These are phyloP conservation scores for Sternarchorhynchus goeldii DNA, from an alignment of 2,797 vertebrate species.

Conservation along the genomic window DNA sequence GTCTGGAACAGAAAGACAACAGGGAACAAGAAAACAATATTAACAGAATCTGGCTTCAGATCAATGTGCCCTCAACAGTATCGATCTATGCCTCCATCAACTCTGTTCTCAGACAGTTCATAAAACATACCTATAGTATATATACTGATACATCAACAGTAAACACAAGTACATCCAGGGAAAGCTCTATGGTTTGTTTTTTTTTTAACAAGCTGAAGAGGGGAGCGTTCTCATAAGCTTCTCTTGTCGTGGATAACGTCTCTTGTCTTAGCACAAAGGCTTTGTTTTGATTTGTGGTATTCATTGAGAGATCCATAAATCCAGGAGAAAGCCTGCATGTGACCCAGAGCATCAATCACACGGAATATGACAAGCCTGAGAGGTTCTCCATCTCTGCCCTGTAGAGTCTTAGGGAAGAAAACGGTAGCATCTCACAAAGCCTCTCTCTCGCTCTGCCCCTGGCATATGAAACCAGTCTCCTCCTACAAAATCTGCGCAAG, in stretches of 20 bases:
- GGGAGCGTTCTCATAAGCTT: conserved; percentile 33
- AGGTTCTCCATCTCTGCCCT: conserved; percentile 45
- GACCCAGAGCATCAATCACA: conserved; percentile 44
- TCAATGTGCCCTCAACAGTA: conserved; percentile 42
- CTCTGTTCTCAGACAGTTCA: not conserved
- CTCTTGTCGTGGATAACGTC: not conserved
- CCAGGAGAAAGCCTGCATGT: conserved; percentile 25
- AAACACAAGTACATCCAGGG: conserved; percentile 21
- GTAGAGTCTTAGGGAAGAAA: conserved; percentile 36
- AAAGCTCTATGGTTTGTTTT: conserved; percentile 1
- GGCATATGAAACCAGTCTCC: conserved; percentile 50
- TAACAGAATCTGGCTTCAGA: conserved; percentile 28
- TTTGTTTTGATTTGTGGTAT: conserved; percentile 31
- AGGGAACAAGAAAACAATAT: conserved; percentile 8
- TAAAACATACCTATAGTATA: conserved; percentile 21
- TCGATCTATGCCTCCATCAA: conserved; percentile 12
- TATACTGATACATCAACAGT: not conserved
- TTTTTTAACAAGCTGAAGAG: conserved; percentile 11
- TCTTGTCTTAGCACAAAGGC: not conserved
- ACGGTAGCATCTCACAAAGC: conserved; percentile 42
- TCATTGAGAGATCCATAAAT: conserved; percentile 35
- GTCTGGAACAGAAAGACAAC: conserved; percentile 24
- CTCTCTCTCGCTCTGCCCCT: conserved; percentile 23
- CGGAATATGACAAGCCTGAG: conserved; percentile 31
- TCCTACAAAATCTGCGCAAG: conserved; percentile 52